Evolutionary conservation across 2,113 vertebrate genomes (phyloP), one percentile per base, ranked within the genome.

Genomic region (Indicator maculatus): DNA sequence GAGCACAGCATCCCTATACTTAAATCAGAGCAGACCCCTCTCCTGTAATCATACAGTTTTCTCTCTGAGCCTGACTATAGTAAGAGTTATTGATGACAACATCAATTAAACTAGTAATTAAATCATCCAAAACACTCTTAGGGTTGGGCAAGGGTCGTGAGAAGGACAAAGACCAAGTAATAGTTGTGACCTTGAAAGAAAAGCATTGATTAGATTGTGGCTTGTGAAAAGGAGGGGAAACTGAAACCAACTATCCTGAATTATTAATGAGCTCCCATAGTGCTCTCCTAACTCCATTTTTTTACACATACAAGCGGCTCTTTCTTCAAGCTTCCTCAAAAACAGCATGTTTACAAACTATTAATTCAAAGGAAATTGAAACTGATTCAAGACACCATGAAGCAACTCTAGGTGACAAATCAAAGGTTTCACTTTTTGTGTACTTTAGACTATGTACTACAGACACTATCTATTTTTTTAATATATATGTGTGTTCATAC

Each of bases 111-210:
- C 28, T 7, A 61, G 61, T 66, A 91, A 93, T 66, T 91, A 86
- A 86, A 86, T 81, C 60, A 83, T 94, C 39, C n/a, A 69, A 82
- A 96, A 89, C 41, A 76, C 20, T 67, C 4, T 18, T 44, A 12
- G 21, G 47, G 26, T 24, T 61, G 64, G 30, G 12, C 9, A 79
- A 83, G 26, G 18, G 55, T 39, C 86, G 63, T 77, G 63, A 74
- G 75, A 88, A 95, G 81, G 86, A 88, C 76, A 73, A n/a, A 79
- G 15, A 52, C 64, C 53, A 91, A 85, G 90, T 30, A 93, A 90
- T 83, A 93, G 67, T 81, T 95, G 73, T 98, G 98, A 98, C 98
- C 98, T 99, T 99, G 98, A 98, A 95, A 97, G 95, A 93, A 97
- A 98, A 95, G 70, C 98, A 98, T 98, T 90, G 97, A 99, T 98